Evolutionary conservation across 2,888 invertebrate species (phyloP).

Genomic region (Torymus tubicola): DNA sequence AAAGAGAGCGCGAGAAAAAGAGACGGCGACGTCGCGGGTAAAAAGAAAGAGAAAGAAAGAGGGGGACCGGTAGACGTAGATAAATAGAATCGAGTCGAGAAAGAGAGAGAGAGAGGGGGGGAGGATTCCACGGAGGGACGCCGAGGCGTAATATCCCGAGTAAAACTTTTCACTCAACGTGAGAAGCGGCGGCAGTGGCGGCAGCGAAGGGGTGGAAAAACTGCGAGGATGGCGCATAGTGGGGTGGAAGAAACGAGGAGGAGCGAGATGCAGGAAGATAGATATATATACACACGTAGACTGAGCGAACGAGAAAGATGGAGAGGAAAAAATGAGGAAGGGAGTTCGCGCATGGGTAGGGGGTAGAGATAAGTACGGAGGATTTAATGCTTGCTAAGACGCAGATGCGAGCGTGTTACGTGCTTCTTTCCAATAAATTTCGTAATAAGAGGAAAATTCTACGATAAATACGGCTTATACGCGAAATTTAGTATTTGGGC

Average conservation of each 20-base stretch:
- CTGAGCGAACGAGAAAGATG: conserved; percentile 13
- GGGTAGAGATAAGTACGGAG: conserved; percentile 32
- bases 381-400: conserved; percentile 20
- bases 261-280: background rate
- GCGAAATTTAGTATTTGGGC: too few species aligned
- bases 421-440: conserved; percentile 15
- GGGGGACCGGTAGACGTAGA: conserved; percentile 17
- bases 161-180: conserved; percentile 73
- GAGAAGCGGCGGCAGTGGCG: conserved; percentile 23
- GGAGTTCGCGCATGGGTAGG: background rate
- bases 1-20: conserved; percentile 34
- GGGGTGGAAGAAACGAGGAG: conserved; percentile 18
- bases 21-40: conserved; percentile 38
- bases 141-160: conserved; percentile 73
- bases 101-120: background rate
- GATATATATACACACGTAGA: background rate
- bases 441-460: too few species aligned
- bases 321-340: conserved; percentile 25
- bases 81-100: conserved; percentile 28
- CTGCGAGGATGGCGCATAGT: background rate
- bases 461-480: too few species aligned
- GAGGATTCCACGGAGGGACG: conserved; percentile 29
- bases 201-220: conserved; percentile 47
- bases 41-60: conserved; percentile 36
- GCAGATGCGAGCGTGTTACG: background rate